Base-by-base conservation (phyloP, 2,797 vertebrate species). In the Podargus strigoides region DNA sequence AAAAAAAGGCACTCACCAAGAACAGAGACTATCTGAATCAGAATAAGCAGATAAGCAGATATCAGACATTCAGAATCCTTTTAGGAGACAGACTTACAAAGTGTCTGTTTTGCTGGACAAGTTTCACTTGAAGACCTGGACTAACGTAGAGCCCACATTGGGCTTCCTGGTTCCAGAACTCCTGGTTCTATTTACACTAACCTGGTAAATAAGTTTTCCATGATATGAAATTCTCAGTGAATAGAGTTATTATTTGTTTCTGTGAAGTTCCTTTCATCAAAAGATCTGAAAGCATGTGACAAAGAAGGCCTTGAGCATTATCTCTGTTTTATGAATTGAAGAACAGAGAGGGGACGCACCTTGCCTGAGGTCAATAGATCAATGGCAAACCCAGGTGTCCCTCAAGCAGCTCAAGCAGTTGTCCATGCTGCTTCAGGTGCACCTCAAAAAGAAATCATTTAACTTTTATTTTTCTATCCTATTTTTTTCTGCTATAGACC, bases 201-300 rank as follows among this genome's bases (percentile, higher is more conserved):
- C 32, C 16, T 49, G 28, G 24, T 85, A 87, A 90, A 73, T 24
- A 72, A 49, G 10, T 46, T 76, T 73, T 46, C 26, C 12, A 16
- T 26, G 21, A 73, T 53, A 52, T 5, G n/a, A 87, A 87, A 83
- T 67, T 59, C 59, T 55, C 39, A 52, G 32, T 89, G 81, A 96
- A 92, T 56, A 63, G 44, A 32, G 36, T 82, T 79, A 68, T 80
- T 93, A 89, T 90, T 77, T 63, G 36, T 69, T 87, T 70, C 75
- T 77, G 78, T 63, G 53, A 85, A 76, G 44, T 10, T 58, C 21
- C 64, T 94, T 94, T 96, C 91, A 87, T 91, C 78, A 77, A 46
- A 27, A 91, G 68, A 85, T 95, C 75, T 87, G 87, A 93, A 87
- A 89, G 63, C 18, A 63, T 67, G 55, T 41, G 74, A 93, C 74